Evolutionary conservation across 2,113 vertebrate species (phyloP).

Genomic region (Oostethus manadensis): DNA sequence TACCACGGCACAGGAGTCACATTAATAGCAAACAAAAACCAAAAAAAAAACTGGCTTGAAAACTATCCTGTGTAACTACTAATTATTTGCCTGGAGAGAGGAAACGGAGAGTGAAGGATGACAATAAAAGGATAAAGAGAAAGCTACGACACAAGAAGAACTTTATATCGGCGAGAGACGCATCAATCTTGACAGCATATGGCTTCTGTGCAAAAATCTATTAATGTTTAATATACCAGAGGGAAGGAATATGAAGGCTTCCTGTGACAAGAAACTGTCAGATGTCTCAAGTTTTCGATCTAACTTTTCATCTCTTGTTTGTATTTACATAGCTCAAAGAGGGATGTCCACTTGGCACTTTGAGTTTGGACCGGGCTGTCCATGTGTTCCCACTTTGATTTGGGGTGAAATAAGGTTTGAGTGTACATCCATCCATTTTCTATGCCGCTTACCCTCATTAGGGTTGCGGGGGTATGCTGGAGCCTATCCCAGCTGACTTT

Average conservation of each 20-base stretch:
- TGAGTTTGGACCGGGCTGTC: slow-evolving; percentile 56
- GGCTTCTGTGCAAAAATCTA: slow-evolving; percentile 70
- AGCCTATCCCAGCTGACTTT: too few relatives aligned
- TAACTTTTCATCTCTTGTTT: slow-evolving; percentile 69
- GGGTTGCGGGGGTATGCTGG: too few relatives aligned
- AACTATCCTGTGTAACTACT: slow-evolving; percentile 48
- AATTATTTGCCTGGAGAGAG: slow-evolving; percentile 39
- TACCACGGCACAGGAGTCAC: slow-evolving; percentile 41
- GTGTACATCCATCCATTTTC: too few relatives aligned
- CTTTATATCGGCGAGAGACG: slow-evolving; percentile 68
- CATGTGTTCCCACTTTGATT: slow-evolving; percentile 49
- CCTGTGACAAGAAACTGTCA: slow-evolving; percentile 74
- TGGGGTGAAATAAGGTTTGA: too few relatives aligned
- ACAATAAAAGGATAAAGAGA: slow-evolving; percentile 44
- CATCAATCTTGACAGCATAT: slow-evolving; percentile 74
- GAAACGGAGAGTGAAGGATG: slow-evolving; percentile 22
- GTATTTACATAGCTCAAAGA: slow-evolving; percentile 69
- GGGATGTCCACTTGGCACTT: slow-evolving; percentile 56
- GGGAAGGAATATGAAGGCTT: slow-evolving; percentile 73
- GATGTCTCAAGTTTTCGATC: slow-evolving; percentile 74
- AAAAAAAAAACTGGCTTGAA: slow-evolving; percentile 33
- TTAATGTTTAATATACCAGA: slow-evolving; percentile 78
- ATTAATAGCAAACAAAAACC: slow-evolving; percentile 52
- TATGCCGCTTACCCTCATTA: too few relatives aligned
- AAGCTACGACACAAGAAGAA: slow-evolving; percentile 58